Conservation (phyloP, 2,888 invertebrate species). For the Acanthosepion pharaonis region DNA sequence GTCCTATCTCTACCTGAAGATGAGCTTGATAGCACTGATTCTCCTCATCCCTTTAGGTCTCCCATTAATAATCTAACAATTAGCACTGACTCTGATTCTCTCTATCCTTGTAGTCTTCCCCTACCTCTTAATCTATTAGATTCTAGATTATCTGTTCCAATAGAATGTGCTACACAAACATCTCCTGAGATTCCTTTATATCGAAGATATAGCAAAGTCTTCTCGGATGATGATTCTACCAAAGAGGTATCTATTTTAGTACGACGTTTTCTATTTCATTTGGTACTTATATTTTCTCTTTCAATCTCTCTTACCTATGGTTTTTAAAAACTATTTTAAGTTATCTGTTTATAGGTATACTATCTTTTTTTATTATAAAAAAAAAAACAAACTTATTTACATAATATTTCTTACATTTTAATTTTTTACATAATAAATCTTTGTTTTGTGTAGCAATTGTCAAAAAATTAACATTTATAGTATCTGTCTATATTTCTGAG, state of each 20-base stretch:
- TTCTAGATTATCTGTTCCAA: background rate
- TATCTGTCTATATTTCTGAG: too few species aligned
- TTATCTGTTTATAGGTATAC: background rate
- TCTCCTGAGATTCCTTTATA: conserved; percentile 43
- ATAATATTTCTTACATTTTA: too few species aligned
- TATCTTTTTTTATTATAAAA: too few species aligned
- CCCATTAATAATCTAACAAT: background rate
- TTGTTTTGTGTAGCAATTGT: too few species aligned
- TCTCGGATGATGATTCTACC: background rate
- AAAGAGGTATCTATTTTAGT: conserved; percentile 39
- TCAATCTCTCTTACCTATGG: background rate
- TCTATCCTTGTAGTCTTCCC: background rate
- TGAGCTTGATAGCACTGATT: background rate
- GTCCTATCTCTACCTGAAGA: background rate
- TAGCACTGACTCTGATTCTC: background rate
- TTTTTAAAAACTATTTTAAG: background rate
- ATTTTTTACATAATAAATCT: too few species aligned
- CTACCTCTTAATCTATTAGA: conserved; percentile 35
- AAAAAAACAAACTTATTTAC: too few species aligned
- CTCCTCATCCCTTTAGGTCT: background rate
- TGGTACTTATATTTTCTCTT: background rate
- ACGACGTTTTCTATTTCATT: background rate
- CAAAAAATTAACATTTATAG: too few species aligned
- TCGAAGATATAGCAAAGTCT: background rate
- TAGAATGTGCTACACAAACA: conserved; percentile 40